Percentiles rank a stretch among this genome's conserved stretches.
Conservation (phyloP, 2,888 invertebrate species). For the Perizoma flavofasciatum region DNA sequence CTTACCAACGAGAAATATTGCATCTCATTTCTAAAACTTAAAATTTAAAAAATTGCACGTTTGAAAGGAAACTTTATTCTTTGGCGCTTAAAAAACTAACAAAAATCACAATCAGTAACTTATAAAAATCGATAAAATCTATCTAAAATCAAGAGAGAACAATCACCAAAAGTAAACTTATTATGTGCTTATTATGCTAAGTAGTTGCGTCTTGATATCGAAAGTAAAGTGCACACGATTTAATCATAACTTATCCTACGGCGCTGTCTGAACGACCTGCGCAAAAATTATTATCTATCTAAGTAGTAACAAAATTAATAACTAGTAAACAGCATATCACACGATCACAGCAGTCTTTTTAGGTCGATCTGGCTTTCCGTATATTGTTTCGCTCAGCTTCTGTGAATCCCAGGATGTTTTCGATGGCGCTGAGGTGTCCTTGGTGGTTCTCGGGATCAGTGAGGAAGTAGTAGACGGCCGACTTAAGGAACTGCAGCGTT, state of each 20-base stretch:
- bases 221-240: conserved; percentile 42
- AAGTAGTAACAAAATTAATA: conserved; percentile 50
- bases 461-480: conserved; percentile 96
- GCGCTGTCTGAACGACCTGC: conserved; percentile 51
- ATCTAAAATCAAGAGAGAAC: conserved; percentile 52
- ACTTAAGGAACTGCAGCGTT: conserved; percentile 95
- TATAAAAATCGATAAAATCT: conserved; percentile 66
- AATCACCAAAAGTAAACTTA: conserved; percentile 53
- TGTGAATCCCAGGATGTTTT: conserved; percentile 95
- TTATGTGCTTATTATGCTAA: conserved; percentile 59
- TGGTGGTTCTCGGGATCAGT: conserved; percentile 95
- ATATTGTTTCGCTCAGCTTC: conserved; percentile 92
- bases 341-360: conserved; percentile 70
- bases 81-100: conserved; percentile 73
- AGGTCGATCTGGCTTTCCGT: conserved; percentile 86
- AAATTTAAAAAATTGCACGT: conserved; percentile 70
- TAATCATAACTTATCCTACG: conserved; percentile 29
- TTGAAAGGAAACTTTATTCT: conserved; percentile 69
- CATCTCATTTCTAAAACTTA: conserved; percentile 55
- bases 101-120: conserved; percentile 71
- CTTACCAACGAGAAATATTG: conserved; percentile 50
- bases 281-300: conserved; percentile 51
- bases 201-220: conserved; percentile 28
- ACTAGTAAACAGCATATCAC: conserved; percentile 69
- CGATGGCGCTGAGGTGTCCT: conserved; percentile 94